phyloP scores from a whole-genome alignment of 37 sponge, comb jelly and placozoan species.

The Axinella damicornis region DNA sequence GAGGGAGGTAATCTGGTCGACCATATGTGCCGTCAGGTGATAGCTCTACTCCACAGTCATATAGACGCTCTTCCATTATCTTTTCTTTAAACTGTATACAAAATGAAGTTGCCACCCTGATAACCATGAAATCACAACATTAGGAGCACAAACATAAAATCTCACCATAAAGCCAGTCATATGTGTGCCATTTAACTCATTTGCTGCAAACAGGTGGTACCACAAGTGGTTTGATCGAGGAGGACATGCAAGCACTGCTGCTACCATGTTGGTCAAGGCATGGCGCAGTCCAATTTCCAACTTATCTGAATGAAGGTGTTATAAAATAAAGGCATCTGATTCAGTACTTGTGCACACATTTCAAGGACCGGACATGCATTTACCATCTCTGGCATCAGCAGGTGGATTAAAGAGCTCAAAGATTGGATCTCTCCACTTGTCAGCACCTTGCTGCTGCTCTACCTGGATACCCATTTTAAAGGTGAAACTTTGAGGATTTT shows the following conservation, averaged over 20 bases:
- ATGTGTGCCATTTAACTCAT: slow-evolving; percentile 46
- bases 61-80: slow-evolving; percentile 37
- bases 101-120: too few relatives aligned
- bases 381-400: too few relatives aligned
- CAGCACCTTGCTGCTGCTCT: too few relatives aligned
- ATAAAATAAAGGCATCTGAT: too few relatives aligned
- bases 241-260: slow-evolving; percentile 63
- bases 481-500: background rate
- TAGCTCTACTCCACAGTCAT: slow-evolving; percentile 70
- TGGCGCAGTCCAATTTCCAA: slow-evolving; percentile 52
- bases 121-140: too few relatives aligned
- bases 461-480: too few relatives aligned
- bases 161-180: slow-evolving; percentile 77
- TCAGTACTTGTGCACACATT: too few relatives aligned
- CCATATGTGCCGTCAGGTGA: slow-evolving; percentile 74
- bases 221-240: slow-evolving; percentile 64
- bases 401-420: too few relatives aligned
- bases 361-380: too few relatives aligned
- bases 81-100: slow-evolving; percentile 12
- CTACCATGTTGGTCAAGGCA: slow-evolving; percentile 65
- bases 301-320: slow-evolving; percentile 31
- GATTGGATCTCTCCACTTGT: too few relatives aligned
- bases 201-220: slow-evolving; percentile 55
- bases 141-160: too few relatives aligned
- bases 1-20: slow-evolving; percentile 64